Conservation (phyloP, 37 sponge, comb jelly and placozoan species). For the Lycopodina hypogea region DNA sequence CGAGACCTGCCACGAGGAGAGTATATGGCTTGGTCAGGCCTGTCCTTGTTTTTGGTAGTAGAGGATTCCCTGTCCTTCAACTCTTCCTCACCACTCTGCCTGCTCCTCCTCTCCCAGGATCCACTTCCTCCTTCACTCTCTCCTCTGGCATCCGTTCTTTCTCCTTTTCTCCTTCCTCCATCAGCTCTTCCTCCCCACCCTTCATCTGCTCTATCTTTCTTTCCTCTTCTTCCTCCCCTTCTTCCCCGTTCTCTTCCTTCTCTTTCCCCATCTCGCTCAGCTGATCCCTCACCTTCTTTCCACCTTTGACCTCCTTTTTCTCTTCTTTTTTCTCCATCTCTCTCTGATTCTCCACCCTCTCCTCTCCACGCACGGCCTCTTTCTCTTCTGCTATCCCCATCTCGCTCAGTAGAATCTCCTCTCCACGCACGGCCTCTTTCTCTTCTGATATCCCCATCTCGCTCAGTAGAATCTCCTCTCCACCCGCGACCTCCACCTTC, state of each 20-base stretch:
- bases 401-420: neutral
- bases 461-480: neutral
- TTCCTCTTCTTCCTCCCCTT: neutral
- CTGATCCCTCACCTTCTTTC: neutral
- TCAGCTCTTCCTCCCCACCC: slow-evolving; percentile 1
- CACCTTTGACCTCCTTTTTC: no score
- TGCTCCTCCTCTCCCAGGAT: neutral
- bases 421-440: neutral
- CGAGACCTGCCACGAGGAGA: slow-evolving; percentile 13
- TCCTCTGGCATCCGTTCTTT: neutral
- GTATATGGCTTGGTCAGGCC: slow-evolving; percentile 16
- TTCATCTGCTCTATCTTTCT: neutral
- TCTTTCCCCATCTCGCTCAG: neutral
- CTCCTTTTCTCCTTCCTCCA: neutral
- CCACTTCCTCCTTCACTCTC: slow-evolving; percentile 10
- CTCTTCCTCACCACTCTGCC: neutral
- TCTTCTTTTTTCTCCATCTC: slow-evolving; percentile 1
- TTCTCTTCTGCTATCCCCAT: neutral
- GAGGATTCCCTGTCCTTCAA: neutral
- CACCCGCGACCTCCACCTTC: neutral
- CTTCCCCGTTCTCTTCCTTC: slow-evolving; percentile 1
- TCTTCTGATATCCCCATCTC: neutral
- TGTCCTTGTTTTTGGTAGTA: slow-evolving; percentile 7
- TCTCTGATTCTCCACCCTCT: neutral
- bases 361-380: neutral